Conservation (phyloP, 1,140 invertebrate species). For the Bombus impatiens region DNA sequence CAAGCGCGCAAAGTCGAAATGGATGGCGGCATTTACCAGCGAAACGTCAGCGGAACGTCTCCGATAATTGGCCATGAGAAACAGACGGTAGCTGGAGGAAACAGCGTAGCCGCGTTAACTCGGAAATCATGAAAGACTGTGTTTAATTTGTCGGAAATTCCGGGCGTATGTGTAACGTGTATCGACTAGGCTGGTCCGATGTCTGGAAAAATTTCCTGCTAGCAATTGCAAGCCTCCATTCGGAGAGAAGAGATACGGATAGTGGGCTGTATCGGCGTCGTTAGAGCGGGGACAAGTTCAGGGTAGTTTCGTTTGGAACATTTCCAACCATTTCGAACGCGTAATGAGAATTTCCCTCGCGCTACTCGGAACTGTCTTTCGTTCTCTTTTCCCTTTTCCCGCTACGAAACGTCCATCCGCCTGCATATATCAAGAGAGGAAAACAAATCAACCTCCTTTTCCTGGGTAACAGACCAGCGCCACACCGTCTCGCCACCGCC, state of each 20-base stretch:
- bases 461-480: conserved; percentile 4
- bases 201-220: conserved; percentile 47
- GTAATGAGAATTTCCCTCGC: conserved; percentile 45
- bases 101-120: not conserved
- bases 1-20: not conserved
- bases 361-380: conserved; percentile 16
- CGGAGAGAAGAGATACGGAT: not conserved
- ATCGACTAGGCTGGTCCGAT: not conserved
- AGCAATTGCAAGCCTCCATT: conserved; percentile 1
- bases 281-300: conserved; percentile 41
- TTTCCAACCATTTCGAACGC: conserved; percentile 53
- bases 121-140: not conserved
- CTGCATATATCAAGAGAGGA: conserved; percentile 19
- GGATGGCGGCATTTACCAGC: not conserved
- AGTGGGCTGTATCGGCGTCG: conserved; percentile 4
- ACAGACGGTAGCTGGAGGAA: not conserved
- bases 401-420: conserved; percentile 17
- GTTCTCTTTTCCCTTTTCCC: not conserved
- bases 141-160: conserved; percentile 50
- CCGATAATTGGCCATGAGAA: conserved; percentile 45
- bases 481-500: not conserved
- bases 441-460: conserved; percentile 39
- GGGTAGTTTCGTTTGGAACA: conserved; percentile 59
- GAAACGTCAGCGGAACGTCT: not conserved
- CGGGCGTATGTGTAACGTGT: not conserved